Conservation (phyloP, 2,113 vertebrate genomes). For the Hirundichthys speculiger region DNA sequence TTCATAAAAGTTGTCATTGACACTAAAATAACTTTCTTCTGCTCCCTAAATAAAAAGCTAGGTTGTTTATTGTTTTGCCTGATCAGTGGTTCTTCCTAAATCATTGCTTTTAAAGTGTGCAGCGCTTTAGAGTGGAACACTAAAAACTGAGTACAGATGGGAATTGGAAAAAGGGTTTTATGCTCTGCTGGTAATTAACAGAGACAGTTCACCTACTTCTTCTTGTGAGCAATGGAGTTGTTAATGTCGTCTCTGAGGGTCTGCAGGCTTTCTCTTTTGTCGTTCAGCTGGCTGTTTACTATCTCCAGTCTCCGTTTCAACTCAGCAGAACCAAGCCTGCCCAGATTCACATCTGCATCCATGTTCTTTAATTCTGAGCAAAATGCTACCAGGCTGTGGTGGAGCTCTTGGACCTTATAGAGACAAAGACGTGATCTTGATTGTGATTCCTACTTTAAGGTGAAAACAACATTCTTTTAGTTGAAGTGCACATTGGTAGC, state of each 20-base stretch:
- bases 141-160: no score
- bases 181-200: slow-evolving; percentile 3
- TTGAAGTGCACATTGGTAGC: background rate
- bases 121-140: no score
- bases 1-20: no score
- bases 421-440: slow-evolving; percentile 2
- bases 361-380: slow-evolving; percentile 75
- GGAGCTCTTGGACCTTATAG: slow-evolving; percentile 75
- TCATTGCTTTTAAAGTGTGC: no score
- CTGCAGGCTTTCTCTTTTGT: slow-evolving; percentile 67
- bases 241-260: slow-evolving; percentile 57
- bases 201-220: slow-evolving; percentile 46
- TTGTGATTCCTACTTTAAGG: background rate
- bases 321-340: slow-evolving; percentile 45
- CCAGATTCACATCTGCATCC: slow-evolving; percentile 56
- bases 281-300: slow-evolving; percentile 60
- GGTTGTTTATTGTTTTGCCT: no score
- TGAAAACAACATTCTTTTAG: background rate
- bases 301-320: slow-evolving; percentile 67
- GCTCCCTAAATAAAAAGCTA: no score
- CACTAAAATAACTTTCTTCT: no score
- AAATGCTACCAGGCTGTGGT: slow-evolving; percentile 71
- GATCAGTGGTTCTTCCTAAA: no score
- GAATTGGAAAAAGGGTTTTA: no score
- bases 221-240: slow-evolving; percentile 63